Base-by-base conservation (phyloP, 2,113 vertebrate species). In the Serilophus lunatus region DNA sequence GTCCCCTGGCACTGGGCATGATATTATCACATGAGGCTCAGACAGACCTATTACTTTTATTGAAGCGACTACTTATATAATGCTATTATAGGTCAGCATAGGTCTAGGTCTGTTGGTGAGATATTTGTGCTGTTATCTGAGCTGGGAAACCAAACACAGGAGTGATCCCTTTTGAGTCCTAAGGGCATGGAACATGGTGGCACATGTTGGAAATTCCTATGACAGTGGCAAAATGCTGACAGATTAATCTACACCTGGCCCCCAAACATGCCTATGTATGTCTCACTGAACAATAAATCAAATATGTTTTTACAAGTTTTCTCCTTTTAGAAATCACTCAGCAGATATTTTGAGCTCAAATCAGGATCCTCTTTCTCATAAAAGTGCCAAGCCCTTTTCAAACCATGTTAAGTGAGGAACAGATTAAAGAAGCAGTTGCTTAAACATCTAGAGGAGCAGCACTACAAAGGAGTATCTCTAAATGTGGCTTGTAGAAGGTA, bases 321-420 rank as follows among this genome's bases (percentile, higher is more conserved):
- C 94, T 95, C 82, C 94, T 97, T 97, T 96, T 93, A 95, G 95
- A 97, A 95, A 96, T 63, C 82, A 83, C 75, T 93, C 76, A 93
- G 80, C 77, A 88, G 93, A 83, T 82, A 70, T 53, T 86, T 83
- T 50, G 18, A 93, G 82, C 77, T 88, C 36, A 64, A 82, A 69
- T 70, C 82, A 78, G 66, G 42, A 92, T 91, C 76, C 49, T 35
- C 92, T 88, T 95, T 82, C 88, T 40, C 66, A 79, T 40, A 49
- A 56, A 88, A 79, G 31, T 36, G 81, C 84, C 51, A 81, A 94
- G 47, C 8, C 51, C 40, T 81, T 93, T 94, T 72, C 78, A 24
- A 91, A 61, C 20, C 3, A 1, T 29, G 35, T 60, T 88, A 93
- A 79, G 38, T 36, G 79, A 90, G 54, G 23, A 93, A 36, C 38